These are phyloP conservation scores for Cotesia glomerata DNA, from an alignment of 1,140 invertebrate species.

Conservation along the genomic window DNA sequence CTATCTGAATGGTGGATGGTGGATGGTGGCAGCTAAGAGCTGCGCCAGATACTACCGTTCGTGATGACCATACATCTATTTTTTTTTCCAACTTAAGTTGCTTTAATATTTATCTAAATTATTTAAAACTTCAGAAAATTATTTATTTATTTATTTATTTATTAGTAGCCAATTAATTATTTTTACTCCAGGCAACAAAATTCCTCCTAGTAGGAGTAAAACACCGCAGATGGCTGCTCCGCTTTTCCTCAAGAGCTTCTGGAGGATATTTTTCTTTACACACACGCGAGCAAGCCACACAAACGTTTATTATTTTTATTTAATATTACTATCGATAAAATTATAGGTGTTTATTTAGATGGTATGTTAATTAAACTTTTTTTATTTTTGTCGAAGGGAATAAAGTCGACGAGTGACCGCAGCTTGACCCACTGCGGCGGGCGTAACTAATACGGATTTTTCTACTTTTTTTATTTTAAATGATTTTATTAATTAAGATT, in stretches of 20 bases:
- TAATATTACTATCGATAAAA: not conserved
- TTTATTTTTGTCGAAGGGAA: not conserved
- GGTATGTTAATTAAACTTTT: not conserved
- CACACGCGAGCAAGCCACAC: constrained; percentile 18
- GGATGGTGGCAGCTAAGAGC: constrained; percentile 27
- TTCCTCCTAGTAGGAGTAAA: not conserved
- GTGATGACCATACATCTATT: not conserved
- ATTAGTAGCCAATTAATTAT: too few species aligned
- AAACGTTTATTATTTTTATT: too few species aligned
- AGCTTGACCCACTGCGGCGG: too few species aligned
- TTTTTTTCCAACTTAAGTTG: too few species aligned
- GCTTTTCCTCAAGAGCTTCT: constrained; percentile 15
- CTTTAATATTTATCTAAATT: too few species aligned
- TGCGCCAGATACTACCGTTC: constrained; percentile 26
- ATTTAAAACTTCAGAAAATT: too few species aligned
- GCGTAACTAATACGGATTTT: too few species aligned
- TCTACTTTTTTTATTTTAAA: not conserved
- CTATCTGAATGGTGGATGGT: not conserved
- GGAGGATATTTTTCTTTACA: not conserved
- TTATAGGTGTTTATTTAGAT: not conserved
- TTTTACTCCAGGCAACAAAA: not conserved
- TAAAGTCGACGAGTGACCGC: too few species aligned
- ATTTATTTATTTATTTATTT: too few species aligned
- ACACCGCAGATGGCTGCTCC: not conserved
- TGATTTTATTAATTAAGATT: not conserved